Evolutionary conservation across 64 coral and sea anemone genomes (phyloP).

Genomic region (Montipora cactus): DNA sequence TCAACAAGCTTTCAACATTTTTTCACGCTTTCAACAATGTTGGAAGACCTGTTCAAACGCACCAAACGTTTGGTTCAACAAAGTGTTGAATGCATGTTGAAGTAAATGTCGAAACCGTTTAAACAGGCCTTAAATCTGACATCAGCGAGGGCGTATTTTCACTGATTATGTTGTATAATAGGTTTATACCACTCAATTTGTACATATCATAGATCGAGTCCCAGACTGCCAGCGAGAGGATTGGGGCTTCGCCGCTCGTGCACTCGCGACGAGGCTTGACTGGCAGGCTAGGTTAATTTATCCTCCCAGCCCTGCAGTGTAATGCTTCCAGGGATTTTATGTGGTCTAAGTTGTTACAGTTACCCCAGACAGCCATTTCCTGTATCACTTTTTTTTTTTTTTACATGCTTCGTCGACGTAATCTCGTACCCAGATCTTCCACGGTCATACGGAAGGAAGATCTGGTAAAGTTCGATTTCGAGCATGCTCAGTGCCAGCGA

Average conservation of each 20-base stretch:
- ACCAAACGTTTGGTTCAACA: no score
- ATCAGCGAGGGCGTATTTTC: neutral
- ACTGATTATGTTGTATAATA: neutral
- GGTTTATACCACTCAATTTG: neutral
- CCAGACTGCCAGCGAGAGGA: neutral
- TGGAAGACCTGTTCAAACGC: no score
- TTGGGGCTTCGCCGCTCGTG: neutral
- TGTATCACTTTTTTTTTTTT: neutral
- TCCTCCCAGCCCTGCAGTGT: neutral
- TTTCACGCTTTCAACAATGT: no score
- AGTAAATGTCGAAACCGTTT: no score
- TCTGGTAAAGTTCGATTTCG: no score
- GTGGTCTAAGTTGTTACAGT: neutral
- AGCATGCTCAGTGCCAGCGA: no score
- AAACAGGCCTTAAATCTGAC: neutral
- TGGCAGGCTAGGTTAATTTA: neutral
- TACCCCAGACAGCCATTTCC: neutral
- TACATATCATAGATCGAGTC: slow-evolving; percentile 15
- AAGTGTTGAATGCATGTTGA: no score
- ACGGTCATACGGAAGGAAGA: no score
- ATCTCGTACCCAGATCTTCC: no score
- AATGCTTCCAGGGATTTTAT: slow-evolving; percentile 13
- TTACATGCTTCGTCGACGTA: no score
- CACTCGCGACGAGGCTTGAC: neutral
- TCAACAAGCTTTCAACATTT: no score